Conservation (phyloP, 1,140 invertebrate genomes). For the Tenebrio molitor region DNA sequence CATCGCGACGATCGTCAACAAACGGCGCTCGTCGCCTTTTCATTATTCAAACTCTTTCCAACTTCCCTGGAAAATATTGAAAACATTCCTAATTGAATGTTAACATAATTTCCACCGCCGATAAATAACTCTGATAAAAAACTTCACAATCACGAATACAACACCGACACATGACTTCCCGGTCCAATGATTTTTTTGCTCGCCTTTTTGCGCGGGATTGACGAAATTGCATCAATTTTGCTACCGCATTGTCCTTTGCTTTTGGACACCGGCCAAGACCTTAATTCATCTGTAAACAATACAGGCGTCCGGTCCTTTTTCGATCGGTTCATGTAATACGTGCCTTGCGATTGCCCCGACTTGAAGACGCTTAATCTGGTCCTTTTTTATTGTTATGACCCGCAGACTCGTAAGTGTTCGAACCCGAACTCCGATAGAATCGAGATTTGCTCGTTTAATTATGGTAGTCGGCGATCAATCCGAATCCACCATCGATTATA, state of each 20-base stretch:
- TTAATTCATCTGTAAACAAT: constrained; percentile 46
- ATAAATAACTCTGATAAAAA: constrained; percentile 29
- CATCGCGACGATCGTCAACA: too few relatives aligned
- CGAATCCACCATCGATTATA: too few relatives aligned
- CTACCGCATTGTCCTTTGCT: constrained; percentile 17
- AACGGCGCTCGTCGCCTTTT: too few relatives aligned
- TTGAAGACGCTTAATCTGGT: constrained; percentile 43
- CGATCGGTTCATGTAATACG: constrained; percentile 42
- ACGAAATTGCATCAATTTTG: constrained; percentile 34
- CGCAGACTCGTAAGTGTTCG: constrained; percentile 34
- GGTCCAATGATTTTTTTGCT: not conserved
- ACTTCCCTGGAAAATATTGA: too few relatives aligned
- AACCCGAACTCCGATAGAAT: constrained; percentile 27
- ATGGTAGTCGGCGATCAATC: not conserved
- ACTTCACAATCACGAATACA: constrained; percentile 37
- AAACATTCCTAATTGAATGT: constrained; percentile 28
- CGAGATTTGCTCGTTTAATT: constrained; percentile 37
- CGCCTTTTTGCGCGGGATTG: not conserved
- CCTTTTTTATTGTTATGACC: constrained; percentile 40
- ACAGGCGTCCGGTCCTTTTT: constrained; percentile 40
- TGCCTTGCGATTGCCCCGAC: constrained; percentile 43
- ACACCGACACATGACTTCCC: not conserved
- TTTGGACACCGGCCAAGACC: constrained; percentile 29
- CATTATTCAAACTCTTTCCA: too few relatives aligned
- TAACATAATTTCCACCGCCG: constrained; percentile 28